Base-by-base conservation (phyloP, 2,888 invertebrate genomes). In the Ochlodes sylvanus region DNA sequence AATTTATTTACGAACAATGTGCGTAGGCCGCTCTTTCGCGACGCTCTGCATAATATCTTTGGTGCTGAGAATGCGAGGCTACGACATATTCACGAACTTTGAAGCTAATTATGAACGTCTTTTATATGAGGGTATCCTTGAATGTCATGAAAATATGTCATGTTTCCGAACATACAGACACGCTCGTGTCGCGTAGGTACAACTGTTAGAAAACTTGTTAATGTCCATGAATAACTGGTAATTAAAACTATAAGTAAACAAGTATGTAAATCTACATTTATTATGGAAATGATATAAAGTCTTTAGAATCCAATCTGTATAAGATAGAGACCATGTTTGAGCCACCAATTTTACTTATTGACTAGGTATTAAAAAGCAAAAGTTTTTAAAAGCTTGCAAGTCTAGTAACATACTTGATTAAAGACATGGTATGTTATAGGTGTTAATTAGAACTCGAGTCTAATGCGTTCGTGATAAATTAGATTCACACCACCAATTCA, bases 151-250 rank as follows among this genome's bases (percentile, higher is more conserved):
- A n/a, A n/a, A 14, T 47, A 17, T 47, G 9, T 47, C 17, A 47
- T 47, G 2, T 50, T 50, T 47, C 15, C 44, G 7, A 44, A 50
- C 19, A 7, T 12, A 50, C 10, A 50, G 19, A 57, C 19, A 57
- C 12, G 34, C 10, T 38, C 1, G 5, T 17, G n/a, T 38, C 19
- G 4, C 17, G 50, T 19, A 10, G 0, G 7, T 15, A 42, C 27
- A 27, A 27, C 58, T 42, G n/a, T 58, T 42, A 58, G 42, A 58
- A 21, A 42, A 42, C 58, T 10, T 44, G 58, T 58, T 58, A 14
- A 58, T 58, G n/a, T 12, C 12, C 19, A 19, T 57, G 12, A 41
- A 9, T 44, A 44, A 58, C 21, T 19, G 44, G 27, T 21, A 14
- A 21, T 44, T n/a, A 21, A 7, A n/a, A 27, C 14, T 44, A 42